Evolutionary conservation across 2,797 vertebrate species (phyloP).

Genomic region (Podarcis siculus): DNA sequence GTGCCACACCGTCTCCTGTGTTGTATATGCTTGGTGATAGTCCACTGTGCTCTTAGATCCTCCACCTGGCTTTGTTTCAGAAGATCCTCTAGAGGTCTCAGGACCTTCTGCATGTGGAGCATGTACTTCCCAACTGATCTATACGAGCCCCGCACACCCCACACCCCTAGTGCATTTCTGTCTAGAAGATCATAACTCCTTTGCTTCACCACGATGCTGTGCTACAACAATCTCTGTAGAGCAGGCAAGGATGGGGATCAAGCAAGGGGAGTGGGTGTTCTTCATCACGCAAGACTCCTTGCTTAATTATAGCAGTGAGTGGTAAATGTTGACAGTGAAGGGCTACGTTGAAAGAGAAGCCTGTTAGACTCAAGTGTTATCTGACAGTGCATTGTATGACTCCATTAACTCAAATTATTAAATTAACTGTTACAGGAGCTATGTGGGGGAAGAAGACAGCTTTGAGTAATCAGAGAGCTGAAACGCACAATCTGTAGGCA

Average conservation of each 20-base stretch:
- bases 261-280: neutral
- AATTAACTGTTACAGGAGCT: constrained; percentile 34
- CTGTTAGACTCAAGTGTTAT: neutral
- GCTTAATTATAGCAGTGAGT: neutral
- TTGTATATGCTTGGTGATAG: no score
- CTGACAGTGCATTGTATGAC: constrained; percentile 35
- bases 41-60: no score
- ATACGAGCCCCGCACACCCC: neutral
- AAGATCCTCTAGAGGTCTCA: no score
- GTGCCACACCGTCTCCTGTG: no score
- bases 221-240: neutral
- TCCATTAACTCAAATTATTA: constrained; percentile 49
- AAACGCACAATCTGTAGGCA: neutral
- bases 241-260: constrained; percentile 14
- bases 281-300: constrained; percentile 10
- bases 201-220: neutral
- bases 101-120: no score
- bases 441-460: constrained; percentile 44
- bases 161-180: neutral
- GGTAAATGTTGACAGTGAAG: constrained; percentile 7
- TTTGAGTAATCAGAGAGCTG: neutral
- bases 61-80: no score
- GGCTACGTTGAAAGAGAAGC: neutral
- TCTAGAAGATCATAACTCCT: neutral
- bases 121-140: neutral